A percentile compares a stretch with the other conserved stretches of the same genome.
These are phyloP conservation scores for Chymomyza procnemis DNA, from an alignment of 2,888 invertebrate species.

Conservation along the genomic window DNA sequence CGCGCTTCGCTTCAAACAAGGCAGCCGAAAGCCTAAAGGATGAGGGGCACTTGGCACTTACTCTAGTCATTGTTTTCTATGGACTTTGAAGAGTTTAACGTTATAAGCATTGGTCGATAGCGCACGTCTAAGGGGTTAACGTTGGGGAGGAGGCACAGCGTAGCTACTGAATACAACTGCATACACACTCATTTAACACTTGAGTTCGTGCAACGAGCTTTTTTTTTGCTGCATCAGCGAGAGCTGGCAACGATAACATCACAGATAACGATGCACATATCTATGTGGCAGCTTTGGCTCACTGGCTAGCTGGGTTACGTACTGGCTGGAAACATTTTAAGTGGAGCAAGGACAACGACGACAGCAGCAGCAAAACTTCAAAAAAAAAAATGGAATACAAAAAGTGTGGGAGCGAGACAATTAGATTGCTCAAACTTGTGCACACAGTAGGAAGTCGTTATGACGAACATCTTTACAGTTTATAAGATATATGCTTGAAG, in stretches of 20 bases:
- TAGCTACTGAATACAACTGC: background rate
- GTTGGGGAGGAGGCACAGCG: background rate
- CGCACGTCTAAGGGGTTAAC: constrained; percentile 30
- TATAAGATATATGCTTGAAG: no score
- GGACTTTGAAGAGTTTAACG: constrained; percentile 48
- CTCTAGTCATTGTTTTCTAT: constrained; percentile 29
- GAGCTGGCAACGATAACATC: constrained; percentile 55
- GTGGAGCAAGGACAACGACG: constrained; percentile 62
- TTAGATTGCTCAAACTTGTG: constrained; percentile 19
- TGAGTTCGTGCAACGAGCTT: background rate
- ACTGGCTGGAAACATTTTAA: constrained; percentile 36
- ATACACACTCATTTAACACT: constrained; percentile 2
- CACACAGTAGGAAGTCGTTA: constrained; percentile 4
- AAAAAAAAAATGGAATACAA: constrained; percentile 43
- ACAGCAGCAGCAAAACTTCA: constrained; percentile 53
- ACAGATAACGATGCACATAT: constrained; percentile 46
- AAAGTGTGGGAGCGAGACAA: constrained; percentile 28
- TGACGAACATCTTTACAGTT: background rate
- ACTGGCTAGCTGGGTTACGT: background rate
- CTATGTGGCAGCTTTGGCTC: background rate
- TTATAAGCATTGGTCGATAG: constrained; percentile 44
- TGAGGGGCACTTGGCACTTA: background rate
- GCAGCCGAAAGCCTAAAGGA: background rate
- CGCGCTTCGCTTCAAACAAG: constrained; percentile 5
- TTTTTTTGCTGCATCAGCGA: constrained; percentile 4